phyloP scores from a whole-genome alignment of 2,797 vertebrate species.

The Ataeniobius toweri region DNA sequence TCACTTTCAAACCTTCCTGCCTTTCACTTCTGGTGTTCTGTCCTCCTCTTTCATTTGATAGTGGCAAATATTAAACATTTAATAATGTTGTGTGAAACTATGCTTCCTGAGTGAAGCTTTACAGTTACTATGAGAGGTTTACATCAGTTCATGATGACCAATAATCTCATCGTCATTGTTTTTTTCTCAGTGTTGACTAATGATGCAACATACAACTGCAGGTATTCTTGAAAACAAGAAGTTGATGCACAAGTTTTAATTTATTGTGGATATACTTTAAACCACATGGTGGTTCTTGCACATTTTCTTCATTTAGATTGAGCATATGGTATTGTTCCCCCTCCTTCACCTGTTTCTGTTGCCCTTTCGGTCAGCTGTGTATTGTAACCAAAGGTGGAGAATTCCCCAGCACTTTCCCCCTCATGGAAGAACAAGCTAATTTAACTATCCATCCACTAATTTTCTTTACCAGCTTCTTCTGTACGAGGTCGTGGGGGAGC shows the following conservation, averaged over 20 bases:
- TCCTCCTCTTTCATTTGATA: slow-evolving; percentile 43
- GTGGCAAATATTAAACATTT: slow-evolving; percentile 47
- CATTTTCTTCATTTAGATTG: no score
- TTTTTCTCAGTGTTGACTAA: neutral
- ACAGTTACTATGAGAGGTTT: neutral
- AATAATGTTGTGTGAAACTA: slow-evolving; percentile 12
- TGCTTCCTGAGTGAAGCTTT: neutral
- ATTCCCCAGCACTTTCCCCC: no score
- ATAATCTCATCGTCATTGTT: neutral
- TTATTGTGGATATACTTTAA: neutral
- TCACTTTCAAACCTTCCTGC: slow-evolving; percentile 27
- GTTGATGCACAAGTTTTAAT: neutral
- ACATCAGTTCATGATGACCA: neutral
- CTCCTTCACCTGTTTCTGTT: no score
- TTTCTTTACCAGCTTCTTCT: no score
- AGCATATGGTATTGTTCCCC: no score
- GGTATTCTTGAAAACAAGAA: neutral
- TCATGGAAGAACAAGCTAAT: no score
- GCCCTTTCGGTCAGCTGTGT: no score
- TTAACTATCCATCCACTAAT: no score
- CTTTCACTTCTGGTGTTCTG: slow-evolving; percentile 40
- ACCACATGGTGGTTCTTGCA: neutral
- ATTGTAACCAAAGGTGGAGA: no score
- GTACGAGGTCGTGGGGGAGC: no score
- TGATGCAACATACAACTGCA: neutral